phyloP scores from a whole-genome alignment of 2,888 invertebrate species.

The Incurvaria masculella region DNA sequence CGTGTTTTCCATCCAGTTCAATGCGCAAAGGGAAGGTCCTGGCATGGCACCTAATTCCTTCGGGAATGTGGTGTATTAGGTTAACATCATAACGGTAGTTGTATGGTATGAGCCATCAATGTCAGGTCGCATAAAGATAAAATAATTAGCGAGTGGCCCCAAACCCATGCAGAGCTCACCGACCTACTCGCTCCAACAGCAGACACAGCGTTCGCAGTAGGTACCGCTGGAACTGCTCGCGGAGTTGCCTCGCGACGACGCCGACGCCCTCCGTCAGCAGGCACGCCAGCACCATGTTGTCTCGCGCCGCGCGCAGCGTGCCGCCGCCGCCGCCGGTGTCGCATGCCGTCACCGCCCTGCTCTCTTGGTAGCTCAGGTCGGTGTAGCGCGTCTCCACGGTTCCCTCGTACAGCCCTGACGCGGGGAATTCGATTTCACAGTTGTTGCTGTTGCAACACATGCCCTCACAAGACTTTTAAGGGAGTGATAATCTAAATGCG shows the following conservation, averaged over 20 bases:
- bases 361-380: constrained; percentile 29
- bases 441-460: no score
- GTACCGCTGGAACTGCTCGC: constrained; percentile 53
- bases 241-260: constrained; percentile 53
- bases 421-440: background rate
- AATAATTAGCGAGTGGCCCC: background rate
- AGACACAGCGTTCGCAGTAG: constrained; percentile 65
- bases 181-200: constrained; percentile 69
- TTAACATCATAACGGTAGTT: no score
- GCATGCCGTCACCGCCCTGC: constrained; percentile 14
- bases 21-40: no score
- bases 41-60: no score
- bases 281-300: constrained; percentile 65
- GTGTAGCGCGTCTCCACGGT: constrained; percentile 39
- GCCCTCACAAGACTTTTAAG: no score
- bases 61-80: no score
- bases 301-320: constrained; percentile 47
- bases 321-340: constrained; percentile 21
- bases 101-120: no score
- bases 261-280: constrained; percentile 69
- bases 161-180: constrained; percentile 3
- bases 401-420: constrained; percentile 40
- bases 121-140: no score
- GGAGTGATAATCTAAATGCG: no score
- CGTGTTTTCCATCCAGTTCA: no score